Percentiles rank a stretch among this genome's conserved stretches.
Evolutionary conservation across 1,140 invertebrate species (phyloP).

Genomic region (Tetraneura akinire): DNA sequence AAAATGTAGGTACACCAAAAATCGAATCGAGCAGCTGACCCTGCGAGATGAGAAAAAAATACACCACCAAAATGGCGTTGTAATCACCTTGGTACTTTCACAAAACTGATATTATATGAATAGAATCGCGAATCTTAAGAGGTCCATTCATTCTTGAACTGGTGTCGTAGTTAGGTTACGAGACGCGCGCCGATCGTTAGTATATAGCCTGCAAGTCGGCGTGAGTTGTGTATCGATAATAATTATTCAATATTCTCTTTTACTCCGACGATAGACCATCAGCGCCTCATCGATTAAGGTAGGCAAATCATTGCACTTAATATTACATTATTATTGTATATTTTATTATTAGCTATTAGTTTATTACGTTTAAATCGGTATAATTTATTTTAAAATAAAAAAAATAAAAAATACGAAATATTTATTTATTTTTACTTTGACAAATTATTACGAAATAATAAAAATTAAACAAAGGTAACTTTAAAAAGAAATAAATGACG

Average conservation of each 20-base stretch:
- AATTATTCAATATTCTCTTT: neutral
- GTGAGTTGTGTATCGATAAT: slow-evolving; percentile 33
- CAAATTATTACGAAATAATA: no score
- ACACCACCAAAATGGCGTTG: slow-evolving; percentile 34
- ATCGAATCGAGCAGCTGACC: slow-evolving; percentile 40
- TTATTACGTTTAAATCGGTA: neutral
- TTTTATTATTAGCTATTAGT: neutral
- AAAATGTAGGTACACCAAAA: slow-evolving; percentile 22
- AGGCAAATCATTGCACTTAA: slow-evolving; percentile 20
- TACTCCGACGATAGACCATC: neutral
- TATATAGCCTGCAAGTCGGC: slow-evolving; percentile 17
- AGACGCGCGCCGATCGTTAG: slow-evolving; percentile 36
- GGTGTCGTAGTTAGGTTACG: slow-evolving; percentile 48
- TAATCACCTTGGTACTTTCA: slow-evolving; percentile 50
- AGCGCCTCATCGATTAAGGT: slow-evolving; percentile 43
- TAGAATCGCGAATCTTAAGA: slow-evolving; percentile 43
- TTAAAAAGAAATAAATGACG: no score
- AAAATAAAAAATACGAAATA: neutral
- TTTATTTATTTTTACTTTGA: no score
- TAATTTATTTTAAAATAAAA: neutral
- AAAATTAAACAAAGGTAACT: no score
- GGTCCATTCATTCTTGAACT: slow-evolving; percentile 46
- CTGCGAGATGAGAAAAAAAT: slow-evolving; percentile 40
- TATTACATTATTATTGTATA: neutral
- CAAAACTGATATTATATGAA: slow-evolving; percentile 50